Evolutionary conservation across 2,113 vertebrate genomes (phyloP), one percentile per base, ranked within the genome.

Genomic region (Rhea pennata): DNA sequence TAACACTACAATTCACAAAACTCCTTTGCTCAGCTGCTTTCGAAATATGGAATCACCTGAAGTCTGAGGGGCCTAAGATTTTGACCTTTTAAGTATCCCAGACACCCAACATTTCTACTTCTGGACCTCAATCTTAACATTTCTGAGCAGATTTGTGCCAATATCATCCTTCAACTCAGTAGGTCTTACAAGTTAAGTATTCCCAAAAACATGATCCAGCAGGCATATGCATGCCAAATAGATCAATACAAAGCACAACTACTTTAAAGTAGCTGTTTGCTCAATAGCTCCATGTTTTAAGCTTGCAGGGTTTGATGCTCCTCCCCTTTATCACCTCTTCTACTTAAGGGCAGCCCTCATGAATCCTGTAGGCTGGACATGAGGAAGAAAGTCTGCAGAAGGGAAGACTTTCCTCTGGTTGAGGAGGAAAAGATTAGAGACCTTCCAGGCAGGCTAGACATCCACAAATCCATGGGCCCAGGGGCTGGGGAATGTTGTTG

Each of bases 161-260:
- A 7, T 4, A 11, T 42, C 5, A 6, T 6, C 42, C 2, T 2
- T 27, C 36, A 64, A 2, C 4, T 64, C 21, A n/a, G 16, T 40
- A 31, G 48, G 12, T 4, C 48, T 72, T 42, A 86, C 33, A 86
- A 40, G 12, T 10, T 10, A 14, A n/a, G 17, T 11, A 10, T 79
- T 86, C 20, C 62, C 26, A 5, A 88, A 79, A 64, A 54, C 10
- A 26, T 23, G 22, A 65, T 54, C 23, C 17, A 42, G 39, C n/a
- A 83, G 40, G 7, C 36, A 22, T 50, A 72, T 26, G 58, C 2
- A 10, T 42, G 50, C 6, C 9, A 50, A 71, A 74, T 6, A 69
- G 5, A 33, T 69, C 14, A 86, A 8, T 14, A 61, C 16, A 65
- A 91, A 73, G 29, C 27, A 58, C 22, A 73, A 31, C 31, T 76